Base-by-base conservation (phyloP, 2,797 vertebrate species). In the Xenentodon cancila region DNA sequence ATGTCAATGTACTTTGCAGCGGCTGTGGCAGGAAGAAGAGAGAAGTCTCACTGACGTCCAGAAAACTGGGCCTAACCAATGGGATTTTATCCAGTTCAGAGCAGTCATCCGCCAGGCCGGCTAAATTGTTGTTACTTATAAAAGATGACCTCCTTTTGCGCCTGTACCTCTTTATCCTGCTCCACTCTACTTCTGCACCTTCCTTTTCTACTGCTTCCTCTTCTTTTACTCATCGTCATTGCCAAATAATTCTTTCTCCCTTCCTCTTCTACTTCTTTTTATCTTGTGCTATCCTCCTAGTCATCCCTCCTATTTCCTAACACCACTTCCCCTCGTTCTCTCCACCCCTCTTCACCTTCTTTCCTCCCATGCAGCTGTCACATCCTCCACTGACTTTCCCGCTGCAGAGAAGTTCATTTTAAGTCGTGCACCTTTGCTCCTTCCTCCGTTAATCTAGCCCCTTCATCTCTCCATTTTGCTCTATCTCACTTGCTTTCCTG, bases 321-420 rank as follows among this genome's bases (percentile, higher is more conserved):
- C 17, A 34, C 47, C 12, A 1, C 56, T 18, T 53, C 32, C 43
- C 46, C 9, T 34, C 53, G 11, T 50, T 22, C 46, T 32, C 46
- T 20, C 53, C 59, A 44, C 30, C 61, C 42, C 40, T 58, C 59
- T 27, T 53, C 63, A 15, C 56, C 40, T 46, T 71, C 63, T 25
- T 75, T 74, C 69, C 44, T 58, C 55, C 68, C 59, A 82, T 86
- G 81, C 27, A 79, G 72, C 84, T 86, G 88, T 89, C 86, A 84
- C 80, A 78, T 79, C 80, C 74, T 88, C 77, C 82, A 85, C 64
- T 87, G 84, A 74, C 66, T 86, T 68, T 75, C 62, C 40, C 65
- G 73, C 69, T 61, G 74, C 52, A 64, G 79, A 85, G 77, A 82
- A 86, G 80, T 86, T 88, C 73, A 89, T 90, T 89, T 89, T 85